Conservation (phyloP, 2,888 invertebrate genomes). For the Phaedon cochleariae region DNA sequence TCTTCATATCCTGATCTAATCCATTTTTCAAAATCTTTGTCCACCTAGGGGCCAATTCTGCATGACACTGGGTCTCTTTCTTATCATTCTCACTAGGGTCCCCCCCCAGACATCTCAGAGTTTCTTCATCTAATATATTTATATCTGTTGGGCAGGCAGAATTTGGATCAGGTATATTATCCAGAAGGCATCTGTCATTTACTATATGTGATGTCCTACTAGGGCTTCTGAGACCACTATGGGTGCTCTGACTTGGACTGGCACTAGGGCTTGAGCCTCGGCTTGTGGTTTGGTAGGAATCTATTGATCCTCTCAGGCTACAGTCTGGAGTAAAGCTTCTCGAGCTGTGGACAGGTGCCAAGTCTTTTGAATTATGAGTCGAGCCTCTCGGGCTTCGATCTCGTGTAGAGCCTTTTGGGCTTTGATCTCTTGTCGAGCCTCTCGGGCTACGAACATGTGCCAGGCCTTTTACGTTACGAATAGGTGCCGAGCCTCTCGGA, state of each 20-base stretch:
- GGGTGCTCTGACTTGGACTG: no score
- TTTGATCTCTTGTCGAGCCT: neutral
- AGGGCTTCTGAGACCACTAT: no score
- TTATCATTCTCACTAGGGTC: neutral
- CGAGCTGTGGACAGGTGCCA: neutral
- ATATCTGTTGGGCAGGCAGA: neutral
- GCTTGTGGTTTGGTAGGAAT: neutral
- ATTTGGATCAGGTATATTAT: no score
- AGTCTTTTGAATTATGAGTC: neutral
- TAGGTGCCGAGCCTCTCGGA: no score
- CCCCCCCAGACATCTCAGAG: constrained; percentile 9
- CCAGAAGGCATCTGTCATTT: no score
- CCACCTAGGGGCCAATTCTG: constrained; percentile 11
- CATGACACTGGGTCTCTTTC: neutral
- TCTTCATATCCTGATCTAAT: neutral
- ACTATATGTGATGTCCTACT: no score
- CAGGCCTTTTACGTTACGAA: no score
- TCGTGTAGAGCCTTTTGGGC: neutral
- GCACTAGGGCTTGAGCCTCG: neutral
- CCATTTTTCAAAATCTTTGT: constrained; percentile 7
- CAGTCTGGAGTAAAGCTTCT: neutral
- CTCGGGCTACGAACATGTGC: neutral
- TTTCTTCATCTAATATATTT: neutral
- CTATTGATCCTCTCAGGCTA: no score
- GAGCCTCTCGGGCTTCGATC: neutral